A percentile compares a stretch with the other conserved stretches of the same genome.
phyloP scores from a whole-genome alignment of 2,888 invertebrate genomes.

The Actias luna region DNA sequence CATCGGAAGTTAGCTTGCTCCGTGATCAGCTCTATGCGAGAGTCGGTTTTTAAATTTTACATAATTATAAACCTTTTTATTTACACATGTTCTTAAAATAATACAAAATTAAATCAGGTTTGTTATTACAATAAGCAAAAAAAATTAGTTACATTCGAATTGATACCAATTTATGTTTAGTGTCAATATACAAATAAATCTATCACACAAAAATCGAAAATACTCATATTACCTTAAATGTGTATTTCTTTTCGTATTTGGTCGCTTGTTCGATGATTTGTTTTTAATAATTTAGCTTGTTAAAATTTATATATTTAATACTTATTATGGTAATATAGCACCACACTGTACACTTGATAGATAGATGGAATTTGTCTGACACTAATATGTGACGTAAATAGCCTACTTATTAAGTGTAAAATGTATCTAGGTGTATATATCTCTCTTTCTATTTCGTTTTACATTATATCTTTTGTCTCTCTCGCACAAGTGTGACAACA shows the following conservation, averaged over 20 bases:
- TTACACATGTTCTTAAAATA: background rate
- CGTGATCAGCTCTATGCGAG: background rate
- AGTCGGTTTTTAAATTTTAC: background rate
- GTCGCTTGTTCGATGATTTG: background rate
- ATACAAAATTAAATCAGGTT: too few relatives aligned
- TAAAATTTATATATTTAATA: too few relatives aligned
- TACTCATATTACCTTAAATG: background rate
- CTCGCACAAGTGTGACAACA: too few relatives aligned
- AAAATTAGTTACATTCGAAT: background rate
- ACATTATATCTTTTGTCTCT: too few relatives aligned
- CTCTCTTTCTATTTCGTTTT: too few relatives aligned
- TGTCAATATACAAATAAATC: background rate
- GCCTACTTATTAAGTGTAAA: background rate
- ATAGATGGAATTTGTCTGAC: too few relatives aligned
- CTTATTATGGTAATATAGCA: too few relatives aligned
- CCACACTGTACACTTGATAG: too few relatives aligned
- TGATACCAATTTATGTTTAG: background rate
- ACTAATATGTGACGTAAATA: too few relatives aligned
- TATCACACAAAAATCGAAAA: background rate
- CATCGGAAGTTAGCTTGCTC: background rate
- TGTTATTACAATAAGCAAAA: background rate
- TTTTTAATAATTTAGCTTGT: too few relatives aligned
- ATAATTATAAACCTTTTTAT: background rate
- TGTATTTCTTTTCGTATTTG: background rate
- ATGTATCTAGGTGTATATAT: background rate